Conservation (phyloP, 2,888 invertebrate species). For the Brenthis ino region DNA sequence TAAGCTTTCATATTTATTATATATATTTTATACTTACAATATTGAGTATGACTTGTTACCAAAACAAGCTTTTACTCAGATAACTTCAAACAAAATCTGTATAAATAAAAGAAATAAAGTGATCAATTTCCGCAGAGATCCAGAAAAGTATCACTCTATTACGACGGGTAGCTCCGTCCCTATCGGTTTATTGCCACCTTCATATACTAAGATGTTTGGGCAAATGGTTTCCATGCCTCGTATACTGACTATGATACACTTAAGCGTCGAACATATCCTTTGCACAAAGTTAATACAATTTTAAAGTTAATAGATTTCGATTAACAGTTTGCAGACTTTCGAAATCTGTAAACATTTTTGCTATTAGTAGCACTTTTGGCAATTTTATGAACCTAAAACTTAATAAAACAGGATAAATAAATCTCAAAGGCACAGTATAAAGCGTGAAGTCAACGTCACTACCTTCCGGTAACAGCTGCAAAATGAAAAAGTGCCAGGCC, state of each 20-base stretch:
- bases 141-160: slow-evolving; percentile 32
- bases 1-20: too few species aligned
- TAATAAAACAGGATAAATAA: background rate
- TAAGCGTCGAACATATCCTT: too few species aligned
- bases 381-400: background rate
- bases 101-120: slow-evolving; percentile 28
- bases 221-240: slow-evolving; percentile 19
- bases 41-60: too few species aligned
- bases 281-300: too few species aligned
- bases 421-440: background rate
- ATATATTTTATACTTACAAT: too few species aligned
- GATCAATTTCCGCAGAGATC: slow-evolving; percentile 25
- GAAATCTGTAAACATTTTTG: too few species aligned
- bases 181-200: slow-evolving; percentile 31
- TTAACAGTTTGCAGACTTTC: too few species aligned
- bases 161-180: slow-evolving; percentile 28
- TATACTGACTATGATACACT: too few species aligned
- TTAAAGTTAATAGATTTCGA: too few species aligned
- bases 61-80: too few species aligned
- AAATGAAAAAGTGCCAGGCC: slow-evolving; percentile 1
- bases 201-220: slow-evolving; percentile 28
- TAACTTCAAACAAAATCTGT: background rate
- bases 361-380: too few species aligned
- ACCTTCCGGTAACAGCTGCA: slow-evolving; percentile 10
- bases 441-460: slow-evolving; percentile 8